A percentile compares a stretch with the other conserved stretches of the same genome.
These are phyloP conservation scores for Drosophila gaucha DNA, from an alignment of 2,888 invertebrate genomes.

Conservation along the genomic window DNA sequence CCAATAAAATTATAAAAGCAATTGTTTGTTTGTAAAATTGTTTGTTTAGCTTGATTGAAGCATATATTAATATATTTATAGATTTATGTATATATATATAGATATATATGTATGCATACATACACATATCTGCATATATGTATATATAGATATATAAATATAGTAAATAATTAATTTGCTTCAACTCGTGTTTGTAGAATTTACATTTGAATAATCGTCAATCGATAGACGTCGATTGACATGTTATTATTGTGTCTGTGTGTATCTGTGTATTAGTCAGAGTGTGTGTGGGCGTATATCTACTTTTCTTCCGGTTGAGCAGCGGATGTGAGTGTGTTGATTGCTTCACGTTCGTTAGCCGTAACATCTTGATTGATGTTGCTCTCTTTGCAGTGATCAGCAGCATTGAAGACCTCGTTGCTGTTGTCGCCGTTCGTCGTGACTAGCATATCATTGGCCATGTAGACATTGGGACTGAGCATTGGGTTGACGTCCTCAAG, in stretches of 20 bases:
- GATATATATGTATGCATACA: neutral
- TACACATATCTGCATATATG: neutral
- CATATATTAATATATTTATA: too few relatives aligned
- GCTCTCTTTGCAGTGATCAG: neutral
- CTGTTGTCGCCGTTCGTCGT: neutral
- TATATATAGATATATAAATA: neutral
- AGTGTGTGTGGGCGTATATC: neutral
- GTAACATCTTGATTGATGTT: neutral
- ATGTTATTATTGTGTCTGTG: neutral
- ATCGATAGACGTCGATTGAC: too few relatives aligned
- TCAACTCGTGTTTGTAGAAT: too few relatives aligned
- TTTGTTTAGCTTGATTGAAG: neutral
- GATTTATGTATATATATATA: neutral
- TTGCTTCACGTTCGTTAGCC: neutral
- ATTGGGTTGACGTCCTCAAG: neutral
- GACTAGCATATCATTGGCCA: constrained; percentile 1
- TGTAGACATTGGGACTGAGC: neutral
- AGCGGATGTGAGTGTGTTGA: neutral
- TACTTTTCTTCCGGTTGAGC: neutral
- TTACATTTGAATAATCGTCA: too few relatives aligned
- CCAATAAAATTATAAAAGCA: too few relatives aligned
- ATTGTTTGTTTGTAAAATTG: neutral
- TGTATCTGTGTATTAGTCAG: too few relatives aligned
- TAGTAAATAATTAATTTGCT: too few relatives aligned
- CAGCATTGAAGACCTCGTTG: neutral